Evolutionary conservation across 23 tunicate species (phyloP).

Genomic region (Styela plicata): DNA sequence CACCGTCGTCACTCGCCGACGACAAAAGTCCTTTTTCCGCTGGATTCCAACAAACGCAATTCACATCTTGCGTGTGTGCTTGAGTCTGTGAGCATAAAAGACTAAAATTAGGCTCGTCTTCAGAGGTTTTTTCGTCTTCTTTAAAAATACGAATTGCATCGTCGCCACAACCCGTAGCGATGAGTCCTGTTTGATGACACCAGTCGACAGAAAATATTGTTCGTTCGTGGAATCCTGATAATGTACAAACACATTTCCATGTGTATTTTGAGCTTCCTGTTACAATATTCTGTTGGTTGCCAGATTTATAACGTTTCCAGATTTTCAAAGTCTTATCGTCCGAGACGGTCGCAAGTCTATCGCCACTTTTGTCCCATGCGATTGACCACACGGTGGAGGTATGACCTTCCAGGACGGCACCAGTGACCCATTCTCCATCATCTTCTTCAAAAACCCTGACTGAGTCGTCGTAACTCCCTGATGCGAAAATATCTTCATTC

Average conservation of each 20-base stretch:
- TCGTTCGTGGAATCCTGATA: slow-evolving; percentile 62
- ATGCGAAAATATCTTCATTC: slow-evolving; percentile 73
- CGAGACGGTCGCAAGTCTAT: slow-evolving; percentile 66
- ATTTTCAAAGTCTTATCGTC: slow-evolving; percentile 81
- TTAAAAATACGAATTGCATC: slow-evolving; percentile 51
- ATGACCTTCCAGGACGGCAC: slow-evolving; percentile 71
- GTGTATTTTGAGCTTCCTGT: slow-evolving; percentile 33
- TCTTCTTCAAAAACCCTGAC: slow-evolving; percentile 55
- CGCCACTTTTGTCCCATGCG: slow-evolving; percentile 72
- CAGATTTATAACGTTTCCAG: slow-evolving; percentile 57
- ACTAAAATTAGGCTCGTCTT: slow-evolving; percentile 44
- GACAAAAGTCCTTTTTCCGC: slow-evolving; percentile 42
- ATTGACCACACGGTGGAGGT: slow-evolving; percentile 84
- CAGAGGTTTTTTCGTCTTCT: slow-evolving; percentile 46
- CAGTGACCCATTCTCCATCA: slow-evolving; percentile 79
- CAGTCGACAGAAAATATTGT: slow-evolving; percentile 77
- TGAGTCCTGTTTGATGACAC: slow-evolving; percentile 75
- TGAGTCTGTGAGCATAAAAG: slow-evolving; percentile 19
- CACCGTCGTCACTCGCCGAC: slow-evolving; percentile 82
- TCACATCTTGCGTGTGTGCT: slow-evolving; percentile 87
- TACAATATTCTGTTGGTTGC: slow-evolving; percentile 32
- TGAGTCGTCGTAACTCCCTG: slow-evolving; percentile 91
- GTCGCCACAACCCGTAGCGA: slow-evolving; percentile 77
- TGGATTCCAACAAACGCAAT: slow-evolving; percentile 79
- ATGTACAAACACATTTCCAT: slow-evolving; percentile 90